phyloP scores from a whole-genome alignment of 2,888 invertebrate species.

The Meloe dianella region DNA sequence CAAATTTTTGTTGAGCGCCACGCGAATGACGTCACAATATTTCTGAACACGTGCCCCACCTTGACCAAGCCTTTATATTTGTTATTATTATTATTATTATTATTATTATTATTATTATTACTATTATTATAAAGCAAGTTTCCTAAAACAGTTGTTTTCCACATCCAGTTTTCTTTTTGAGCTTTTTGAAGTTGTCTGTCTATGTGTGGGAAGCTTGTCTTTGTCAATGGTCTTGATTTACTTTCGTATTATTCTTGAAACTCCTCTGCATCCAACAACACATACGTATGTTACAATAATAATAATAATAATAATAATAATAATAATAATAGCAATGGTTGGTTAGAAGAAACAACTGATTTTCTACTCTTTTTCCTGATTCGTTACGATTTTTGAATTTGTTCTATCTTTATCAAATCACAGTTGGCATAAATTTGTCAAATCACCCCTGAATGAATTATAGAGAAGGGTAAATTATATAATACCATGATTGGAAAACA shows the following conservation, averaged over 20 bases:
- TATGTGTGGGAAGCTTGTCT: slow-evolving; percentile 48
- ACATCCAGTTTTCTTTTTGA: slow-evolving; percentile 44
- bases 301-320: no score
- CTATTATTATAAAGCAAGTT: slow-evolving; percentile 47
- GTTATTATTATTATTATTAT: slow-evolving; percentile 16
- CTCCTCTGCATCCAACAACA: not conserved
- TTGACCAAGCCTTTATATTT: slow-evolving; percentile 56
- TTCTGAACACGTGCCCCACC: slow-evolving; percentile 57
- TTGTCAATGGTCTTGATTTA: slow-evolving; percentile 46
- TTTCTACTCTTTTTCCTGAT: no score
- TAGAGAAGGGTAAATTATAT: no score
- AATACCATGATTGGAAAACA: no score
- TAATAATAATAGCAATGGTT: no score
- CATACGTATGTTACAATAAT: no score
- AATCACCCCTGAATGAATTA: no score
- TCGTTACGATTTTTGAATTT: no score
- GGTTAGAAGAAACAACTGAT: no score
- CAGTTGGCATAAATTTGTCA: no score
- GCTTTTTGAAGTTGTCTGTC: slow-evolving; percentile 36
- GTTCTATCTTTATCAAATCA: no score
- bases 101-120: not conserved
- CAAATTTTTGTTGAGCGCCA: slow-evolving; percentile 35
- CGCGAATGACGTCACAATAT: slow-evolving; percentile 45
- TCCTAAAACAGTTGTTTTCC: slow-evolving; percentile 53
- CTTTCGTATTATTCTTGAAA: slow-evolving; percentile 25